Base-by-base conservation (phyloP, 2,888 invertebrate genomes). In the Argynnis bischoffii region DNA sequence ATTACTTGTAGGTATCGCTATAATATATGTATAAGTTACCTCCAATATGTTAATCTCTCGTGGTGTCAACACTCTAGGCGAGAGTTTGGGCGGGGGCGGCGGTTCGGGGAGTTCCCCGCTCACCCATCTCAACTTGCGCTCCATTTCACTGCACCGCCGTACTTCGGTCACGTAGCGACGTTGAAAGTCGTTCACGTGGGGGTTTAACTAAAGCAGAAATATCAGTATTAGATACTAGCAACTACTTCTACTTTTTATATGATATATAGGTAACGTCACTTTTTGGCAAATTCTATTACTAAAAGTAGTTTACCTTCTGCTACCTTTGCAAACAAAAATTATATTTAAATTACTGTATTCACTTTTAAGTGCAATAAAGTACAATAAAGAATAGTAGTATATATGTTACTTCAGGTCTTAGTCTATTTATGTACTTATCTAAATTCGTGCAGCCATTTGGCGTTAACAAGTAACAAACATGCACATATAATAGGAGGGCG, bases 111-210 rank as follows among this genome's bases (percentile, higher is more conserved):
- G 83, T 72, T 92, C 92, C 0, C 86, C 88, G 50, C 85, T 88
- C 60, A 92, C 91, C 87, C 88, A 92, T 6, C 92, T 83, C 60
- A 92, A 81, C 74, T 92, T 92, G 55, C 92, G 81, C 63, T 92
- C 92, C 92, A 92, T 92, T 75, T 92, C 92, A 69, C 90, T 91
- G 81, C 92, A 92, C 48, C 92, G 78, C 3, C 92, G 77, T n/a
- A 92, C 92, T 69, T 92, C 92, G 26, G 83, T 87, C 69, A 92
- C 92, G 76, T 92, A 92, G 1, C 90, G 88, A 0, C 92, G 82
- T 69, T 92, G 92, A 82, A 92, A 92, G 78, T 92, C 92, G 72
- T 92, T 92, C 69, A 92, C 89, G 79, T 90, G 89, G 0, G 92
- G 92, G 70, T 92, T 92, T 59, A 92, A 74, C 92, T 92, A 87